These are phyloP conservation scores for Hydractinia symbiolongicarpus DNA, from an alignment of 30 jellyfish, hydroid and myxozoan species.

Conservation along the genomic window DNA sequence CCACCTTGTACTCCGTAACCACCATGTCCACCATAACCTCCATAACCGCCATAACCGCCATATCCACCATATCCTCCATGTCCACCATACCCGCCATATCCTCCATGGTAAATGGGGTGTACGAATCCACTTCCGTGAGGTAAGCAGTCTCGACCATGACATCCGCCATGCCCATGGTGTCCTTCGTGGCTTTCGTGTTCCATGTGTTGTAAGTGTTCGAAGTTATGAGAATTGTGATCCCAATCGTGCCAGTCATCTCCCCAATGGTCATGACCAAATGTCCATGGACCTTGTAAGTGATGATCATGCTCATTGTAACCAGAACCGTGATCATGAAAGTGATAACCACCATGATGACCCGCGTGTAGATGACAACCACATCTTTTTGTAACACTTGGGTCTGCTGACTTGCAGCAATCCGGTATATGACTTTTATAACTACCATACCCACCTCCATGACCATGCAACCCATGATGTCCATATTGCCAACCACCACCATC, in stretches of 20 bases:
- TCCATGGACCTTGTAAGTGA: slow-evolving; percentile 91
- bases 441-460: slow-evolving; percentile 74
- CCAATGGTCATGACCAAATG: slow-evolving; percentile 86
- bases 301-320: slow-evolving; percentile 75
- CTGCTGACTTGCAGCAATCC: slow-evolving; percentile 55
- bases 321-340: slow-evolving; percentile 83
- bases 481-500: slow-evolving; percentile 98
- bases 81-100: slow-evolving; percentile 21
- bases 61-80: slow-evolving; percentile 34
- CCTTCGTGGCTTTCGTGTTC: slow-evolving; percentile 57
- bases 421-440: slow-evolving; percentile 44
- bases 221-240: slow-evolving; percentile 93
- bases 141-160: slow-evolving; percentile 53
- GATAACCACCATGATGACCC: slow-evolving; percentile 75
- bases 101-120: not conserved
- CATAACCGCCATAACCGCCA: slow-evolving; percentile 37
- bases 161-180: slow-evolving; percentile 49
- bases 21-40: slow-evolving; percentile 22
- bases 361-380: slow-evolving; percentile 32
- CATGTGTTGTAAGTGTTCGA: slow-evolving; percentile 61
- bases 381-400: slow-evolving; percentile 20
- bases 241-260: slow-evolving; percentile 99
- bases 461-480: slow-evolving; percentile 85
- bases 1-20: not conserved
- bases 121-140: slow-evolving; percentile 6